Base-by-base conservation (phyloP, 2,797 vertebrate genomes). In the Micropoecilia bifurca region DNA sequence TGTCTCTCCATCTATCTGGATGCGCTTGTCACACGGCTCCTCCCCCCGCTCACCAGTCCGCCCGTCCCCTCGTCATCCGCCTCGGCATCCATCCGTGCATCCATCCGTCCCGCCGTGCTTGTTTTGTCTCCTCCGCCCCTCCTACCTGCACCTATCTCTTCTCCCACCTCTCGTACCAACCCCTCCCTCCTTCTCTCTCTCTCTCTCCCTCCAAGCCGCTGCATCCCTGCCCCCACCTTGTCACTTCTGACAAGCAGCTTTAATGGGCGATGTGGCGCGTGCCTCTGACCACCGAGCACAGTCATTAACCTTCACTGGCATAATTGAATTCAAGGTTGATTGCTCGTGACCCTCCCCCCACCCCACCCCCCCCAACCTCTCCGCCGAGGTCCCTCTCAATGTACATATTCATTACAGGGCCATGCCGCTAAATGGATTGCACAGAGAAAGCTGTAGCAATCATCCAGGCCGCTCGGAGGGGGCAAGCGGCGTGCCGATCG, bases 311-410 rank as follows among this genome's bases (percentile, higher is more conserved):
- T 99, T 99, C 98, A 98, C 97, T 97, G 95, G 91, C 93, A 90
- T 99, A 99, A 99, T 99, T 99, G 98, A 99, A 99, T 99, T 98
- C 97, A 98, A 99, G 98, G 98, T 99, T 99, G 98, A 99, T 99
- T 99, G 98, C 98, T 97, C 96, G 93, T 97, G 98, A 99, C 98
- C 98, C 97, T 95, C 96, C 0, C 6, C 18, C 47, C 87, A 12
- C 82, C 0, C 20, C 18, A 16, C 87, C 22, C 82, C 82, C 91
- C 84, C 94, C 39, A 41, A 41, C 39, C 6, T 41, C 39, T 87
- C 22, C 82, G 83, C 91, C 84, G 94, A 95, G 97, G 97, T 94
- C 97, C 96, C 96, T 96, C 96, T 95, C 95, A 96, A 98, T 98
- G 98, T 99, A 99, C 98, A 99, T 99, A 99, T 99, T 99, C 97